Conservation (phyloP, 1,140 invertebrate species). For the Polyergus mexicanus region DNA sequence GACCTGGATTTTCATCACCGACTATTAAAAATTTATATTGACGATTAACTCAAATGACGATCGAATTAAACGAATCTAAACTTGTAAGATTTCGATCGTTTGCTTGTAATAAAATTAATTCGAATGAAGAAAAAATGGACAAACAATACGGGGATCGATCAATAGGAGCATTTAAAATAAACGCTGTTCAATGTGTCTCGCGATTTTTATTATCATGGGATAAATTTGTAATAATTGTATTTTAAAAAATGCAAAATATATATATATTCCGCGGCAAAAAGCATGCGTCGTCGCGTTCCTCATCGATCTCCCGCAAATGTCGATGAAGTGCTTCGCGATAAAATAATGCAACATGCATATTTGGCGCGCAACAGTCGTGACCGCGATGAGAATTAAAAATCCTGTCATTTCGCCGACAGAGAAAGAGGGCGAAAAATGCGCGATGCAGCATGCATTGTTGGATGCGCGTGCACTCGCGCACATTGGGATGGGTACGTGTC, state of each 20-base stretch:
- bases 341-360: constrained; percentile 43
- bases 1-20: not conserved
- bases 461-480: constrained; percentile 44
- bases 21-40: not conserved
- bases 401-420: constrained; percentile 27
- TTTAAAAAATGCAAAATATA: not conserved
- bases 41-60: not conserved
- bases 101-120: not conserved
- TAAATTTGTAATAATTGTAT: not conserved
- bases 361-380: constrained; percentile 1
- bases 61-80: not conserved
- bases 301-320: constrained; percentile 14
- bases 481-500: constrained; percentile 31
- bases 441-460: constrained; percentile 53
- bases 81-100: not conserved
- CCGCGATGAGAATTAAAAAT: constrained; percentile 26
- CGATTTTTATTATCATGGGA: not conserved
- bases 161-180: not conserved
- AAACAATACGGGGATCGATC: not conserved
- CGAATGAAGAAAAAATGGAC: not conserved
- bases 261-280: not conserved
- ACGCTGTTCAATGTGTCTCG: not conserved
- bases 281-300: constrained; percentile 1
- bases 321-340: constrained; percentile 23
- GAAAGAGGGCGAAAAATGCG: constrained; percentile 43